Conservation (phyloP, 1,140 invertebrate species). For the Euglossa dilemma region DNA sequence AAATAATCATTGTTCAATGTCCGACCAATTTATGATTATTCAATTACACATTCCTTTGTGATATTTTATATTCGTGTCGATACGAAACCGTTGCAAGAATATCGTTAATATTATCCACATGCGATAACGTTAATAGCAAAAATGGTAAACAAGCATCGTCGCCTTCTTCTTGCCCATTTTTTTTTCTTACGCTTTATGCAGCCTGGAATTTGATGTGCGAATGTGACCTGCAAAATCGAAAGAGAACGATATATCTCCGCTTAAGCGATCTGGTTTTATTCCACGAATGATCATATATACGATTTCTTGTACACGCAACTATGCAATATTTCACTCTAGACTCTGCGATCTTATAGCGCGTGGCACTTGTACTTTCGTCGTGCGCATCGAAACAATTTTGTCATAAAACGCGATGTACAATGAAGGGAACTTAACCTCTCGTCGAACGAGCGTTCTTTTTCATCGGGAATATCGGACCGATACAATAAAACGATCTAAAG, state of each 20-base stretch:
- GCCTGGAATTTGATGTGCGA: not conserved
- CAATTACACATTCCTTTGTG: not conserved
- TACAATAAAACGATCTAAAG: not conserved
- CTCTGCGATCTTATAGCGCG: not conserved
- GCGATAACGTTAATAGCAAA: not conserved
- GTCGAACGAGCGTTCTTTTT: not conserved
- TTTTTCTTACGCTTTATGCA: not conserved
- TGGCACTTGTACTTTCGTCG: constrained; percentile 5
- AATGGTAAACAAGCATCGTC: not conserved
- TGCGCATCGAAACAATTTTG: not conserved
- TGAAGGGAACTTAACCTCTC: not conserved
- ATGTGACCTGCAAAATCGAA: not conserved
- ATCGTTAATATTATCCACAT: not conserved
- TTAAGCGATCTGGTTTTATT: constrained; percentile 8
- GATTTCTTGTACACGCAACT: constrained; percentile 20
- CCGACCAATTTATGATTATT: too few species aligned
- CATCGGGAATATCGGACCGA: too few species aligned
- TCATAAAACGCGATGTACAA: not conserved
- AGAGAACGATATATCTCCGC: not conserved
- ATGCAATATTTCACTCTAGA: constrained; percentile 11
- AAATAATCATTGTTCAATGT: not conserved
- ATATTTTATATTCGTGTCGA: not conserved
- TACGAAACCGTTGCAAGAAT: not conserved
- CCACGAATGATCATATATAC: not conserved
- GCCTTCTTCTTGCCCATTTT: not conserved